Conservation (phyloP, 2,113 vertebrate species). For the Hippocampus guttulatus region DNA sequence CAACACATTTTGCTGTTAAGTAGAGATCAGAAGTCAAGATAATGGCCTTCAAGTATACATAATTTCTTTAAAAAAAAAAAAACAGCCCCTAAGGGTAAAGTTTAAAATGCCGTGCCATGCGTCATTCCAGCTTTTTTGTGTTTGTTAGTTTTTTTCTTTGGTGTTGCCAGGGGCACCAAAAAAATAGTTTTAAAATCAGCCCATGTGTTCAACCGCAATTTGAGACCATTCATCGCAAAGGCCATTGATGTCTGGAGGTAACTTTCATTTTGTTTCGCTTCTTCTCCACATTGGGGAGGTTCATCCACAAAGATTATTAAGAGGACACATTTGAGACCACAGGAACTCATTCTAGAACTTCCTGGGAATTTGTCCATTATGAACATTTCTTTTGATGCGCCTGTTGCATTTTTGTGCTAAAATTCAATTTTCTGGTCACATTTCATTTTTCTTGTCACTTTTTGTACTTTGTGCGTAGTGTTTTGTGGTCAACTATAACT, state of each 20-base stretch:
- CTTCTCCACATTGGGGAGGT: neutral
- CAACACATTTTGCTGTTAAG: neutral
- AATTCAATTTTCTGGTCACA: neutral
- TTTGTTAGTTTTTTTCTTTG: no score
- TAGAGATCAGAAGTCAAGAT: neutral
- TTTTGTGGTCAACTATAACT: neutral
- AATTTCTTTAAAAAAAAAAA: neutral
- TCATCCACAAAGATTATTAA: neutral
- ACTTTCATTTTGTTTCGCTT: neutral
- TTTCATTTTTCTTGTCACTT: neutral
- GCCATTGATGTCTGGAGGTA: neutral
- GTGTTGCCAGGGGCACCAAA: neutral
- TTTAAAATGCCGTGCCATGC: neutral
- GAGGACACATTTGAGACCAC: no score
- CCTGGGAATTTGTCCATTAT: no score
- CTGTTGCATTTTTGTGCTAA: neutral
- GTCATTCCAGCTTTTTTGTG: neutral
- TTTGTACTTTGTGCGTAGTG: no score
- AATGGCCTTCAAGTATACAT: neutral
- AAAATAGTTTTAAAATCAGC: neutral
- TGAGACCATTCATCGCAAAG: neutral
- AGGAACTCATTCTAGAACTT: no score
- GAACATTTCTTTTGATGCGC: no score
- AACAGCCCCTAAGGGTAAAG: neutral
- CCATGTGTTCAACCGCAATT: neutral